A percentile compares a stretch with the other conserved stretches of the same genome.
These are phyloP conservation scores for Melopsittacus undulatus DNA, from an alignment of 2,797 vertebrate genomes.

Conservation along the genomic window DNA sequence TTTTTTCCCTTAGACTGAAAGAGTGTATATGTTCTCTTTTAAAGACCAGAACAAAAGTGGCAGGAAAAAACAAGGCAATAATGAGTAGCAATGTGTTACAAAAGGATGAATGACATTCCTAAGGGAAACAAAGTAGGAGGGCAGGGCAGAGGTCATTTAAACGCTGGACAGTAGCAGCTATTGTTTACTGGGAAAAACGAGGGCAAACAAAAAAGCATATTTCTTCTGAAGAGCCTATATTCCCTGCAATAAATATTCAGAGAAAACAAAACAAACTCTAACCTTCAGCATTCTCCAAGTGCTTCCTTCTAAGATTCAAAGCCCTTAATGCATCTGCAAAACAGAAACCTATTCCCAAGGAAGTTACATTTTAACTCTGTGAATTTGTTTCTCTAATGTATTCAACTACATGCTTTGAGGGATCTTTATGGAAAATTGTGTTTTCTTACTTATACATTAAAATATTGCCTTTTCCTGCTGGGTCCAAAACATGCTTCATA, in stretches of 20 bases:
- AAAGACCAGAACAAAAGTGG: slow-evolving; percentile 46
- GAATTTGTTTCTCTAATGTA: background rate
- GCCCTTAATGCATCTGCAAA: background rate
- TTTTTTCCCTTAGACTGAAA: background rate
- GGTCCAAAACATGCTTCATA: background rate
- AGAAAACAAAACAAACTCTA: slow-evolving; percentile 36
- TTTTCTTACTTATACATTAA: background rate
- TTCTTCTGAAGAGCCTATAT: slow-evolving; percentile 25
- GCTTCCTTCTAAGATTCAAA: background rate
- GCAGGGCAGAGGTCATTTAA: slow-evolving; percentile 75
- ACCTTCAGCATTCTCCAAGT: slow-evolving; percentile 15
- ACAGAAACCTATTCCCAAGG: background rate
- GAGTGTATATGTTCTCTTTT: slow-evolving; percentile 2
- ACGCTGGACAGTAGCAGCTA: slow-evolving; percentile 71
- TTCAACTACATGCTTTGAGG: background rate
- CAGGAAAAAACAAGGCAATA: slow-evolving; percentile 50
- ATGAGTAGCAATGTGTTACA: slow-evolving; percentile 53
- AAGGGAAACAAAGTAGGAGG: slow-evolving; percentile 75
- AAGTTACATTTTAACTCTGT: background rate
- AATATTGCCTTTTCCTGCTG: background rate
- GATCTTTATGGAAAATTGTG: background rate
- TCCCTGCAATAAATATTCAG: background rate
- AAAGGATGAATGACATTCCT: slow-evolving; percentile 78
- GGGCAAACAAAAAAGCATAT: slow-evolving; percentile 40
- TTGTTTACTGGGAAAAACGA: slow-evolving; percentile 65